Conservation (phyloP, 1,140 invertebrate species). For the Drosophila ogumai region DNA sequence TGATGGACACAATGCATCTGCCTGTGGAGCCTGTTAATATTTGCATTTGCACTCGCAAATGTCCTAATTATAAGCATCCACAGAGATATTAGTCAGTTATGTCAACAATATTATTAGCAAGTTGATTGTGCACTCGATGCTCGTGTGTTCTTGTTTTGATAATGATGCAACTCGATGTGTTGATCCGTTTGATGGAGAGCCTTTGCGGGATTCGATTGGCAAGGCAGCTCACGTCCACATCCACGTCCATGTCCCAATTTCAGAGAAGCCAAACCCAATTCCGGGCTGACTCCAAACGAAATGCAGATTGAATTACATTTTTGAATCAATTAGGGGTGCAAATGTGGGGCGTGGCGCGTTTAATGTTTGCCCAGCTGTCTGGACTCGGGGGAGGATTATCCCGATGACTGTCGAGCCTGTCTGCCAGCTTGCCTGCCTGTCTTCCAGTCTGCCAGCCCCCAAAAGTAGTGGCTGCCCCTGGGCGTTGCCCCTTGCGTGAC, state of each 20-base stretch:
- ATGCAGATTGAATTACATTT: slow-evolving; percentile 67
- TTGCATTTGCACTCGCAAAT: slow-evolving; percentile 22
- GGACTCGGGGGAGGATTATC: slow-evolving; percentile 29
- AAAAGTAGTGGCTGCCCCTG: slow-evolving; percentile 50
- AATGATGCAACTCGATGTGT: slow-evolving; percentile 26
- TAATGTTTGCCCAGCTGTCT: slow-evolving; percentile 58
- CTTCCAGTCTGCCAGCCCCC: slow-evolving; percentile 14
- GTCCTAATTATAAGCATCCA: slow-evolving; percentile 37
- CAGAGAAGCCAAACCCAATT: slow-evolving; percentile 32
- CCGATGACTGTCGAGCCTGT: slow-evolving; percentile 20
- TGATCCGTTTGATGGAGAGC: slow-evolving; percentile 13
- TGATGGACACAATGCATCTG: slow-evolving; percentile 3
- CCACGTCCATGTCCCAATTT: slow-evolving; percentile 9
- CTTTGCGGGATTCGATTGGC: slow-evolving; percentile 24
- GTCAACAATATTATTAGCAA: slow-evolving; percentile 30
- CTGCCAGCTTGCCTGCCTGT: slow-evolving; percentile 1
- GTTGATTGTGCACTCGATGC: slow-evolving; percentile 25
- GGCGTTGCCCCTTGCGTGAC: slow-evolving; percentile 67
- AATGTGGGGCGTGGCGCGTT: slow-evolving; percentile 44
- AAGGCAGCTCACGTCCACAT: slow-evolving; percentile 31
- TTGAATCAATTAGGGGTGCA: slow-evolving; percentile 66
- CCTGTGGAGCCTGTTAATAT: slow-evolving; percentile 26
- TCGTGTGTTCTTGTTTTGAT: slow-evolving; percentile 9
- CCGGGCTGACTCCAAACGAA: slow-evolving; percentile 27
- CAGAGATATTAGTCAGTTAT: slow-evolving; percentile 28